Base-by-base conservation (phyloP, 2,888 invertebrate genomes). In the Atrina japonica region DNA sequence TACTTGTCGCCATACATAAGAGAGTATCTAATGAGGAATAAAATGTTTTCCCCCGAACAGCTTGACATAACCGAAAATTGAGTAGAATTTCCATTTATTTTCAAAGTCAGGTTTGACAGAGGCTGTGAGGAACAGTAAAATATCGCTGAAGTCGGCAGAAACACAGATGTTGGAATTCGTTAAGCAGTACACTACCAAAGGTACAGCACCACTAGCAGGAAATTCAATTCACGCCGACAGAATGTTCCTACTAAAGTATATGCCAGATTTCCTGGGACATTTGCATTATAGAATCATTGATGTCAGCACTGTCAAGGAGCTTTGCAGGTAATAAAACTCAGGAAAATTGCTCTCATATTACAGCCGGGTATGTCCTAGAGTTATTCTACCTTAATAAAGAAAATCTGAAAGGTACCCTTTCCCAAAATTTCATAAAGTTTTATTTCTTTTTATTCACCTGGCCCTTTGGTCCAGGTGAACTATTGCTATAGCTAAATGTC, bases 281-380 rank as follows among this genome's bases (percentile, higher is more conserved):
- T 91, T 98, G 77, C 97, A 98, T 89, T 97, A 98, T 90, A 93
- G 98, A 83, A 94, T 96, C 52, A 94, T 99, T 75, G 99, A 99
- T 92, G 97, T 98, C 1, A 96, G 96, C 41, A 93, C 96, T 0
- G 91, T 99, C 21, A 98, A 97, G 89, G 97, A 98, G 90, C 89
- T 98, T 27, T 89, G 91, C 79, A 81, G 83, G 86, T 86, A 75
- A 53, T 6, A 16, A 43, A 43, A 7, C 18, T 3, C 16, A 18
- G 18, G 16, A n/a, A n/a, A 43, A n/a, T 52, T 52, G 18, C 3
- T 52, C 18, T 21, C 16, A 21, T 23, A 52, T 21, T 18, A 16
- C 2, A 16, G 5, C n/a, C n/a, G n/a, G n/a, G n/a, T n/a, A n/a
- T n/a, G n/a, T n/a, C n/a, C n/a, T n/a, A n/a, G n/a, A n/a, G n/a